These are phyloP conservation scores for Argentina silus DNA, from an alignment of 2,797 vertebrate genomes.

Conservation along the genomic window DNA sequence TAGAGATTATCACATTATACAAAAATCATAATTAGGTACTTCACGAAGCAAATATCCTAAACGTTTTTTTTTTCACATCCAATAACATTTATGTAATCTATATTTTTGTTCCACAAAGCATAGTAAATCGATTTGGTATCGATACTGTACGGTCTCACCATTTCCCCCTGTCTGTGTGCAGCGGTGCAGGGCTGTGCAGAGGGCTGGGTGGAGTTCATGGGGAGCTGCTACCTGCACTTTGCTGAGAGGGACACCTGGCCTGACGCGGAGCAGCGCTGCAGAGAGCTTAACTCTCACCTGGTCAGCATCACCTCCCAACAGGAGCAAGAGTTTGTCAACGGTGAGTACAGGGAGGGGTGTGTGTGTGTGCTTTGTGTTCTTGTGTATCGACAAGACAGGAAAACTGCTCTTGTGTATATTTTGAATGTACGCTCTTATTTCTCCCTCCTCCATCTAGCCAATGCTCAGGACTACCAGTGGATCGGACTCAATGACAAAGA, in stretches of 20 bases:
- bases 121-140: background rate
- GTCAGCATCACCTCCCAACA: slow-evolving; percentile 90
- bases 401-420: too few species aligned
- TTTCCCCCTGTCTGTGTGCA: slow-evolving; percentile 59
- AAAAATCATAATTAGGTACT: too few species aligned
- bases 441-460: slow-evolving; percentile 46
- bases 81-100: background rate
- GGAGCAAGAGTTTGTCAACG: slow-evolving; percentile 93
- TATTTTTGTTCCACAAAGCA: background rate
- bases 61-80: too few species aligned
- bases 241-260: slow-evolving; percentile 83
- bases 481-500: slow-evolving; percentile 92
- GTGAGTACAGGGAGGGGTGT: slow-evolving; percentile 70
- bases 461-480: slow-evolving; percentile 90
- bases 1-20: background rate
- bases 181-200: slow-evolving; percentile 84
- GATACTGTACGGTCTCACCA: background rate
- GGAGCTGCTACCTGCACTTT: slow-evolving; percentile 91
- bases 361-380: background rate
- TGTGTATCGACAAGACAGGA: background rate
- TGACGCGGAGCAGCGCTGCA: slow-evolving; percentile 87
- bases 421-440: too few species aligned
- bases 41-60: too few species aligned
- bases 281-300: slow-evolving; percentile 86
- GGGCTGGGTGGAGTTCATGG: slow-evolving; percentile 92